Base-by-base conservation (phyloP, 1,140 invertebrate species). In the Liolophura sinensis region DNA sequence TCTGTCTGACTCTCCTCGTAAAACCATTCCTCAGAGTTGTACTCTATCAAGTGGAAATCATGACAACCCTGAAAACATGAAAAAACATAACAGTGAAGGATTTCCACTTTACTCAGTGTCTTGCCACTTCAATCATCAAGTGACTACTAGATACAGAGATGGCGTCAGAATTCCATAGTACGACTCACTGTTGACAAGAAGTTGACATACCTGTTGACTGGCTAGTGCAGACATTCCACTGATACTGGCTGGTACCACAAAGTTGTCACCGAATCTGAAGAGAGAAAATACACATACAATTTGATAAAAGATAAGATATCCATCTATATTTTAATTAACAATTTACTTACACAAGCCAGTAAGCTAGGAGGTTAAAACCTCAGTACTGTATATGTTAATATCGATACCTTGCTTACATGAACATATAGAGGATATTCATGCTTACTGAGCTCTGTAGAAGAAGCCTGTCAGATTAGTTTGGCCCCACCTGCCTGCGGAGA, bases 41-140 rank as follows among this genome's bases (percentile, higher is more conserved):
- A 82, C 55, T 82, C 81, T 47, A 82, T 75, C n/a, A 82, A 24
- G 55, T 76, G 73, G 55, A 82, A 73, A 64, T 78, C 77, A 40
- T 70, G 48, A 76, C 80, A 82, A 40, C 31, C 31, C 80, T 82
- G 71, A 22, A 73, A 68, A 62, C 25, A 65, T n/a, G 68, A 40
- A 63, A 49, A 62, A 15, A 22, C n/a, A n/a, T n/a, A n/a, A n/a
- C n/a, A n/a, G n/a, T n/a, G n/a, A n/a, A n/a, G n/a, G n/a, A n/a
- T n/a, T n/a, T n/a, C n/a, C n/a, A n/a, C n/a, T n/a, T n/a, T n/a
- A n/a, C 31, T n/a, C 1, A 24, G 9, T 3, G 1, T 61, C 47
- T 11, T 61, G 25, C 18, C 31, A n/a, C 9, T n/a, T n/a, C 7
- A 25, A 4, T 59, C 31, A 25, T 24, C 31, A 59, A 40, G 7